A percentile compares a stretch with the other conserved stretches of the same genome.
Evolutionary conservation across 2,113 vertebrate species (phyloP).

Genomic region (Oryzias woworae): DNA sequence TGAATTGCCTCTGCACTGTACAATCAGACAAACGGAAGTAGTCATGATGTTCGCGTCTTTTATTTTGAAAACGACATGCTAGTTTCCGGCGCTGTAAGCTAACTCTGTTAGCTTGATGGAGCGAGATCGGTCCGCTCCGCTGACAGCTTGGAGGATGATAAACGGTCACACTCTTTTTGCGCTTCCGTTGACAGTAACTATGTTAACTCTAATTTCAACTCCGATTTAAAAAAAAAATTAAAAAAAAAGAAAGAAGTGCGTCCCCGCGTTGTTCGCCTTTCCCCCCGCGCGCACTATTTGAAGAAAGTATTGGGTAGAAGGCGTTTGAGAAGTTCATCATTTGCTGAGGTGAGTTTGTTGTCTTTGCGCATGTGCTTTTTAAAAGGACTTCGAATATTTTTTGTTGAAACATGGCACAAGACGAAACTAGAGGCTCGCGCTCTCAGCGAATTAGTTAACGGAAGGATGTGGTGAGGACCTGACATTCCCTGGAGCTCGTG

Average conservation of each 20-base stretch:
- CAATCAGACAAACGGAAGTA: constrained; percentile 11
- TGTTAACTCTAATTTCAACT: constrained; percentile 25
- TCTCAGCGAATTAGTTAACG: neutral
- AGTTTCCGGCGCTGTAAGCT: neutral
- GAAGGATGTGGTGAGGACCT: constrained; percentile 13
- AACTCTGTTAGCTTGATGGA: neutral
- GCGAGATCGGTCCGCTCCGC: constrained; percentile 19
- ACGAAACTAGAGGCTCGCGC: neutral
- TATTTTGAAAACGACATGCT: constrained; percentile 20
- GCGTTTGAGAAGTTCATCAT: constrained; percentile 53
- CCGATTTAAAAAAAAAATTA: constrained; percentile 3
- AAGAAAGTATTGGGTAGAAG: constrained; percentile 20
- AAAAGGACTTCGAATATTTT: neutral
- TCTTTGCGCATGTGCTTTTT: neutral
- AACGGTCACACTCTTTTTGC: constrained; percentile 50
- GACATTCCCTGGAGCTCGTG: neutral
- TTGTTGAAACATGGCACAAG: neutral
- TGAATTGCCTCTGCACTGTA: too few species aligned
- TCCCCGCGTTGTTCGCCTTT: neutral
- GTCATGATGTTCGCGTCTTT: accelerated
- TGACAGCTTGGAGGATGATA: constrained; percentile 37
- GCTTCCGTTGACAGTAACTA: constrained; percentile 15
- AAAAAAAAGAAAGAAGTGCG: constrained; percentile 1
- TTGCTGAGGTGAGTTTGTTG: constrained; percentile 52
- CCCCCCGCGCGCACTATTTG: constrained; percentile 4